Percentiles rank a stretch among this genome's conserved stretches.
phyloP scores from a whole-genome alignment of 2,797 vertebrate genomes.

The Thamnophis elegans region DNA sequence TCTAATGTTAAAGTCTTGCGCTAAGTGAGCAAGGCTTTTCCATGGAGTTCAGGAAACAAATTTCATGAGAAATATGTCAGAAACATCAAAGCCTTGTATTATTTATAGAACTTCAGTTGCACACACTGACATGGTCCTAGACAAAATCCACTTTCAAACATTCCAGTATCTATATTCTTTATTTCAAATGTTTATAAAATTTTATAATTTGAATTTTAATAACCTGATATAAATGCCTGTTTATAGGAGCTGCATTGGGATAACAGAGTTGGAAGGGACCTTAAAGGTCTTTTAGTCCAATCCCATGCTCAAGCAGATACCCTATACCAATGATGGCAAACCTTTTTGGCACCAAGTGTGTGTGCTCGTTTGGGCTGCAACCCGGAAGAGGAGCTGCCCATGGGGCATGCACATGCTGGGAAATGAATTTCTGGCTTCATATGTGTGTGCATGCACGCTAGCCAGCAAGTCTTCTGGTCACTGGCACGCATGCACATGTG shows the following conservation, averaged over 20 bases:
- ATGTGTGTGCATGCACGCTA: too few relatives aligned
- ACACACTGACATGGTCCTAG: neutral
- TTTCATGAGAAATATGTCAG: neutral
- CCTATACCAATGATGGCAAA: neutral
- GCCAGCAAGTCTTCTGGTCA: too few relatives aligned
- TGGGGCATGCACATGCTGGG: too few relatives aligned
- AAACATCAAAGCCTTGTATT: slow-evolving; percentile 9
- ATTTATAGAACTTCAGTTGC: neutral
- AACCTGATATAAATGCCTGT: neutral
- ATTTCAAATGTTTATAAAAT: neutral
- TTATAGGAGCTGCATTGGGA: neutral
- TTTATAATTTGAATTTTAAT: neutral
- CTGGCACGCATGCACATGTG: too few relatives aligned
- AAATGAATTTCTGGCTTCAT: too few relatives aligned
- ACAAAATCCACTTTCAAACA: neutral
- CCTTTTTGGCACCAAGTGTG: too few relatives aligned
- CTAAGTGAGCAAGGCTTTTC: neutral
- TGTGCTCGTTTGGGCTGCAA: too few relatives aligned
- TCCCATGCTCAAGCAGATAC: neutral
- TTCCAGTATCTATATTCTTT: neutral
- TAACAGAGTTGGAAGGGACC: neutral
- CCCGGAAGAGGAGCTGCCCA: too few relatives aligned
- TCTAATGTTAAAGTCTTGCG: slow-evolving; percentile 16
- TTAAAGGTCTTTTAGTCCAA: neutral
- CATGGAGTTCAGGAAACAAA: neutral